Base-by-base conservation (phyloP, 1,140 invertebrate genomes). In the Pygmarrhopalites habei region DNA sequence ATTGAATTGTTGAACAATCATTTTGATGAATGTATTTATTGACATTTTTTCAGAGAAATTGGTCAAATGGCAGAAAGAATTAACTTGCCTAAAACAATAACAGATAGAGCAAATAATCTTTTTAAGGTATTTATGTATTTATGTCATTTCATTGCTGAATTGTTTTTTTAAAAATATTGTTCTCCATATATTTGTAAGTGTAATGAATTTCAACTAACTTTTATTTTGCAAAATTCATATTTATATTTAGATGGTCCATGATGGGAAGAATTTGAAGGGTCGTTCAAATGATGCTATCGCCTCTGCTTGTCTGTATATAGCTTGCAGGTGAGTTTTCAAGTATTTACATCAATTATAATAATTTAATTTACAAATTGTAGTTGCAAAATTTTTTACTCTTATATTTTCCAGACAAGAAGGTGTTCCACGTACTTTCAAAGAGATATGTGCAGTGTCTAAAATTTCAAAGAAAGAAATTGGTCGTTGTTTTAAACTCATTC, bases 381-480 rank as follows among this genome's bases (percentile, higher is more conserved):
- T n/a, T n/a, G n/a, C n/a, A n/a, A n/a, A n/a, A n/a, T n/a, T n/a
- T n/a, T n/a, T n/a, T n/a, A n/a, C n/a, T n/a, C n/a, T n/a, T n/a
- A n/a, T n/a, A n/a, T n/a, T n/a, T n/a, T n/a, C n/a, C n/a, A n/a
- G 97, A 32, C 95, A 99, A 75, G 96, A 99, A 78, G 92, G 93
- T 14, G 97, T 99, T 0, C 96, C 96, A 0, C 83, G 97, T 70
- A 99, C 97, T 35, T 99, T 99, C 75, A 99, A 95, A 82, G 95
- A 98, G 83, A 98, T 98, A 55, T 98, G 95, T 79, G 94, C 95
- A 10, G 91, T 98, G 29, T 97, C 93, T 72, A 96, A 95, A 79
- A 93, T 99, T 49, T 96, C 95, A 69, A 99, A 99, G 77, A 98
- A 98, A 75, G 97, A 99, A 80, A 99, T 99, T 71, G 97, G 97